These are phyloP conservation scores for Eolophus roseicapilla DNA, from an alignment of 2,113 vertebrate species.

Conservation along the genomic window DNA sequence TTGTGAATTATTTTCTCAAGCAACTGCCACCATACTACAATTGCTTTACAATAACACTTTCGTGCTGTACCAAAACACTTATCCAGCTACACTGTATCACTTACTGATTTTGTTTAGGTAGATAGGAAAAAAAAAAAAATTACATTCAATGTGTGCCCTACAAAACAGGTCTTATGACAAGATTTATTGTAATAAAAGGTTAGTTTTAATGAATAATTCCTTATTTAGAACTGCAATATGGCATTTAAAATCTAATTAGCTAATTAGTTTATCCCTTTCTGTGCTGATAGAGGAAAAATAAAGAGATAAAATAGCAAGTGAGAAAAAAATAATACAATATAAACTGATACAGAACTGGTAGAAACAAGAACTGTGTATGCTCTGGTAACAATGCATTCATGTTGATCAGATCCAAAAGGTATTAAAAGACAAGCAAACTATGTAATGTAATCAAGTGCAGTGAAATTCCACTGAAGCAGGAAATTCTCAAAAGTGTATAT, in stretches of 20 bases:
- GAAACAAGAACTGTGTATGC: not conserved
- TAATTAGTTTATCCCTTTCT: not conserved
- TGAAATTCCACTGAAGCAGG: not conserved
- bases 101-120: not conserved
- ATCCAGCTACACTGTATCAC: not conserved
- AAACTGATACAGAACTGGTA: not conserved
- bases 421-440: not conserved
- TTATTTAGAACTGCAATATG: not conserved
- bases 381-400: not conserved
- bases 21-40: not conserved
- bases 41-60: not conserved
- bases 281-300: not conserved
- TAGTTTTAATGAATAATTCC: not conserved
- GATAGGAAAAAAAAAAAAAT: not conserved
- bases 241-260: conserved; percentile 20
- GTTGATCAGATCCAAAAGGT: not conserved
- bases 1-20: not conserved
- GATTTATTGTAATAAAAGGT: not conserved
- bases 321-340: not conserved
- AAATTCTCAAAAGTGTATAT: not conserved
- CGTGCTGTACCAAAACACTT: not conserved
- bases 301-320: not conserved
- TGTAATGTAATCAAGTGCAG: not conserved
- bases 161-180: not conserved
- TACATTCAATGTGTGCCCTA: not conserved